A percentile compares a stretch with the other conserved stretches of the same genome.
Evolutionary conservation across 2,888 invertebrate genomes (phyloP).

Genomic region (Macrosoma leucophasiata): DNA sequence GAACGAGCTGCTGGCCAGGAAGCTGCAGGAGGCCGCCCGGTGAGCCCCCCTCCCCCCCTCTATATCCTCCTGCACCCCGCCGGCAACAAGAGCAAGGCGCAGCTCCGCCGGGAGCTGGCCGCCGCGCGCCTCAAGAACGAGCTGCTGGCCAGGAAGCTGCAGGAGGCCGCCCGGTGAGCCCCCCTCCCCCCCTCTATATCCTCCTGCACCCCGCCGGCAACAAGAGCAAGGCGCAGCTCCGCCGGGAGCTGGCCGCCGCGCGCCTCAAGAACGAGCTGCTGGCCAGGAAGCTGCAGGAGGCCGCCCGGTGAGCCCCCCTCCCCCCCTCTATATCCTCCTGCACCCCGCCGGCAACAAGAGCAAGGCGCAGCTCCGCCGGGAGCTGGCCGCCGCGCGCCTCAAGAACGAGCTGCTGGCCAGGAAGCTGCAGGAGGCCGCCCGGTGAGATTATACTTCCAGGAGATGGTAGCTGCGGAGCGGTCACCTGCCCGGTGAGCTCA

Average conservation of each 20-base stretch:
- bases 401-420: slow-evolving; percentile 86
- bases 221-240: slow-evolving; percentile 86
- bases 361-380: slow-evolving; percentile 85
- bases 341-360: slow-evolving; percentile 85
- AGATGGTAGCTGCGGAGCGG: no score
- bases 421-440: slow-evolving; percentile 82
- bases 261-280: slow-evolving; percentile 87
- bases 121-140: slow-evolving; percentile 89
- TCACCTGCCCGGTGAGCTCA: no score
- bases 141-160: slow-evolving; percentile 81
- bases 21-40: slow-evolving; percentile 81
- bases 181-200: no score
- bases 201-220: slow-evolving; percentile 83
- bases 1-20: slow-evolving; percentile 84
- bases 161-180: slow-evolving; percentile 78
- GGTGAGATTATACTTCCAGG: no score
- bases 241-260: slow-evolving; percentile 87
- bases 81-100: slow-evolving; percentile 85
- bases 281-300: slow-evolving; percentile 82
- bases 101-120: slow-evolving; percentile 85
- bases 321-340: no score
- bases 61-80: slow-evolving; percentile 83
- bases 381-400: slow-evolving; percentile 85
- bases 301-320: slow-evolving; percentile 79
- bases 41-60: no score